Evolutionary conservation across 2,797 vertebrate genomes (phyloP).

Genomic region (Acrossocheilus wenchowensis): DNA sequence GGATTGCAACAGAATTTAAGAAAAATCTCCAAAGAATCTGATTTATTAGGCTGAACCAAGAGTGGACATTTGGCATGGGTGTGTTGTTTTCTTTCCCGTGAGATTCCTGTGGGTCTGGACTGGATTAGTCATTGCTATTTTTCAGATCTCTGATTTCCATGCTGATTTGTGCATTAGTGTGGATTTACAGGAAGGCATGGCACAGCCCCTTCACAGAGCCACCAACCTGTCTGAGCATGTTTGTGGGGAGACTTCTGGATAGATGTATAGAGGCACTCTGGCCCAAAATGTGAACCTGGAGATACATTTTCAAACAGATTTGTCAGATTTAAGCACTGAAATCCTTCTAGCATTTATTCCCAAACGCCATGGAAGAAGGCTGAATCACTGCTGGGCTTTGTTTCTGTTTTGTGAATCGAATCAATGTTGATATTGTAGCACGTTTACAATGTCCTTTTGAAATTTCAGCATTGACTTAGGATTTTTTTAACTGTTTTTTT

Average conservation of each 20-base stretch:
- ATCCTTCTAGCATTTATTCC: background rate
- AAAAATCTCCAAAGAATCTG: background rate
- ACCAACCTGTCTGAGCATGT: constrained; percentile 58
- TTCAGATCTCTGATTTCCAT: constrained; percentile 18
- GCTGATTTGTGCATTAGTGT: constrained; percentile 30
- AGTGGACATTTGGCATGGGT: constrained; percentile 8
- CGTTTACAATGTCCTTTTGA: background rate
- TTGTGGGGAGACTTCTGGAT: constrained; percentile 44
- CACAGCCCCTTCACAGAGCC: constrained; percentile 7
- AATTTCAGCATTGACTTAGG: background rate
- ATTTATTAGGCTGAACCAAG: constrained; percentile 4
- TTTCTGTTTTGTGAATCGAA: background rate
- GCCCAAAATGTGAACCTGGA: constrained; percentile 51
- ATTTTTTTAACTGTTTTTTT: background rate
- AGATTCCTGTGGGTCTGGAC: constrained; percentile 41
- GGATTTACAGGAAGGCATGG: constrained; percentile 20
- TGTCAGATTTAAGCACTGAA: constrained; percentile 17
- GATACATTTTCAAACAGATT: constrained; percentile 50
- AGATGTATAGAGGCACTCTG: constrained; percentile 50
- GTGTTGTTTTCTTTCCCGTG: constrained; percentile 27
- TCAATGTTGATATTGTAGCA: background rate
- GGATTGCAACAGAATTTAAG: constrained; percentile 2
- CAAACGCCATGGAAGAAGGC: background rate
- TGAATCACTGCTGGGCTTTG: background rate
- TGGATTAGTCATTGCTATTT: constrained; percentile 44